Base-by-base conservation (phyloP, 2,113 vertebrate genomes). In the Chaenocephalus aceratus region DNA sequence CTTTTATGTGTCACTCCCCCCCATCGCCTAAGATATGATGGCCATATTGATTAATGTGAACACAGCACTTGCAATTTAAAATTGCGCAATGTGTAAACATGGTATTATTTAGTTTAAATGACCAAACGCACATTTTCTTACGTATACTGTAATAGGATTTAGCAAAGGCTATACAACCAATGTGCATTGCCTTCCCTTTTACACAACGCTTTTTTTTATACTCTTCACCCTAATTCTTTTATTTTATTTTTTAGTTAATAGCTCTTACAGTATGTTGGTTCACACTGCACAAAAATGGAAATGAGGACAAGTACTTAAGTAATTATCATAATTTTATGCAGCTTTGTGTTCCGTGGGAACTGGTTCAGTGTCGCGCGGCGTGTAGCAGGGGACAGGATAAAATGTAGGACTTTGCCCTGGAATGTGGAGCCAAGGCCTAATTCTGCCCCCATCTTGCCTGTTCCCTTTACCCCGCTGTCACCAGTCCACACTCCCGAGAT, bases 321-420 rank as follows among this genome's bases (percentile, higher is more conserved):
- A 93, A 95, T 95, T 95, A 94, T 91, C 91, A 93, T 94, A 93
- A 94, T 93, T 94, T 92, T 93, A 93, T 94, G 93, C 93, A 92
- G 92, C 91, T 91, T 94, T 94, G 93, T 92, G 85, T 91, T 92
- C 82, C 88, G 89, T 94, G 93, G 92, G 92, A 94, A 94, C 90
- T 93, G 91, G 93, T 93, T 94, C 93, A 93, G 89, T 91, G 89
- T 94, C 79, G 83, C 82, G 26, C 88, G 52, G 80, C 78, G 62
- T 92, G 88, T 79, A 88, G 89, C 86, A 89, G 82, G 89, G 91
- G 88, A 90, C 87, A 76, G 90, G 86, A 90, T 89, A 86, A 91
- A 93, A 92, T 93, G 89, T 93, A 92, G 92, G 93, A 91, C 93
- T 94, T 91, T 93, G 90, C 90, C 92, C 93, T 90, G 91, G 90